Base-by-base conservation (phyloP, 2,113 vertebrate species). In the Tachycineta bicolor region DNA sequence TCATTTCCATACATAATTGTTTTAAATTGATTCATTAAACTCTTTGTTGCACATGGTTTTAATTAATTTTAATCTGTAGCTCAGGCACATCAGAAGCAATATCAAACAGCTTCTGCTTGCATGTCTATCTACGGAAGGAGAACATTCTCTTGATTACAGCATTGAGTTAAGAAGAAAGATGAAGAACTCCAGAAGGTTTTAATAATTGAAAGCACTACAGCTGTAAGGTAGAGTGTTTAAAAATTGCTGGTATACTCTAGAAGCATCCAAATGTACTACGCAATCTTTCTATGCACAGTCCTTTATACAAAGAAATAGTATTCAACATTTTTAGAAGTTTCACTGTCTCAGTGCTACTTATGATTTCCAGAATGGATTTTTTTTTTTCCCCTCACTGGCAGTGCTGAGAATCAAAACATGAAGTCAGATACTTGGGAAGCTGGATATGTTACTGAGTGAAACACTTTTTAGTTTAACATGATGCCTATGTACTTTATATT, bases 21-120 rank as follows among this genome's bases (percentile, higher is more conserved):
- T 93, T 94, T 60, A 58, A 84, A 87, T 89, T 70, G 68, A n/a
- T 94, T 91, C 53, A 90, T 89, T 95, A 82, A 86, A 70, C 2
- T 74, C 41, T 83, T 86, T 89, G 59, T 92, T 92, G 49, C 26
- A 17, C 21, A 47, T 81, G 56, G 52, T 24, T 94, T 90, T 69
- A 56, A 92, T 83, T 77, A 73, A 55, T 90, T 92, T 74, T 80
- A 77, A 80, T 83, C 34, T 62, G 63, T 22, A 83, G 44, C 31
- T 83, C 59, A 88, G 75, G 26, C 53, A 79, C 37, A 80, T 74
- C 34, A 83, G 79, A 95, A 86, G 93, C 75, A 75, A 31, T 75
- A 84, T 59, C 15, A 78, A 68, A 65, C 60, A 85, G 41, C 17
- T 91, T 87, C 46, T 64, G 21, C 58, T 87, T 63, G 29, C 19